Evolutionary conservation across 2,888 invertebrate species (phyloP).

Genomic region (Andrena hattorfiana): DNA sequence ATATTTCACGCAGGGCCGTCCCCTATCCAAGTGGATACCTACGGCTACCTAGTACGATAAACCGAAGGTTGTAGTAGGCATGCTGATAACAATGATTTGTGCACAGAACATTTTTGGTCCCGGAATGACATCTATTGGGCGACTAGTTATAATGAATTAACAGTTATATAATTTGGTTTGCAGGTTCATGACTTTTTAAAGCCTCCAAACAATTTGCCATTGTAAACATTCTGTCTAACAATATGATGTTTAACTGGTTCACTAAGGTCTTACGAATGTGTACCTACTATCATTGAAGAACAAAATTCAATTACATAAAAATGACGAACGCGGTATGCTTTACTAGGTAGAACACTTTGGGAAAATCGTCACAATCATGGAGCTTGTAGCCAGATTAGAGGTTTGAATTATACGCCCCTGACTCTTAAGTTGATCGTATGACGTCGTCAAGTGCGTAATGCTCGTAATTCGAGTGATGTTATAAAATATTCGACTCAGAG

Average conservation of each 20-base stretch:
- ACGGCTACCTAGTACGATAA: slow-evolving; percentile 48
- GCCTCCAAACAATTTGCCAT: neutral
- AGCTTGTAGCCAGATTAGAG: neutral
- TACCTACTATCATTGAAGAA: neutral
- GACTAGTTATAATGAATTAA: slow-evolving; percentile 54
- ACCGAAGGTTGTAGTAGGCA: slow-evolving; percentile 39
- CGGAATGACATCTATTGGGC: slow-evolving; percentile 45
- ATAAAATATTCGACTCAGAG: slow-evolving; percentile 77
- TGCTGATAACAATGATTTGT: slow-evolving; percentile 31
- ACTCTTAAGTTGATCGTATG: slow-evolving; percentile 70
- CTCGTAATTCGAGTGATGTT: slow-evolving; percentile 76
- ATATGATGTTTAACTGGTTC: neutral
- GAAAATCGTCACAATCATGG: neutral
- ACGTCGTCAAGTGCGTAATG: slow-evolving; percentile 79
- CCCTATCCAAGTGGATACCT: slow-evolving; percentile 8
- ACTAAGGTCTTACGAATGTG: neutral
- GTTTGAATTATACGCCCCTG: slow-evolving; percentile 66
- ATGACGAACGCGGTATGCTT: too few relatives aligned
- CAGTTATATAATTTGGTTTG: slow-evolving; percentile 54
- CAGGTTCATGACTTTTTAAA: slow-evolving; percentile 42
- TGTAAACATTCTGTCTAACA: slow-evolving; percentile 8
- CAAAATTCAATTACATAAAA: neutral
- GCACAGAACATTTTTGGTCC: slow-evolving; percentile 41
- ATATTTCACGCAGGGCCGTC: slow-evolving; percentile 71
- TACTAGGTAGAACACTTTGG: too few relatives aligned